Percentiles rank a stretch among this genome's conserved stretches.
phyloP scores from a whole-genome alignment of 2,888 invertebrate species.

The Lasioglossum leucozonium region DNA sequence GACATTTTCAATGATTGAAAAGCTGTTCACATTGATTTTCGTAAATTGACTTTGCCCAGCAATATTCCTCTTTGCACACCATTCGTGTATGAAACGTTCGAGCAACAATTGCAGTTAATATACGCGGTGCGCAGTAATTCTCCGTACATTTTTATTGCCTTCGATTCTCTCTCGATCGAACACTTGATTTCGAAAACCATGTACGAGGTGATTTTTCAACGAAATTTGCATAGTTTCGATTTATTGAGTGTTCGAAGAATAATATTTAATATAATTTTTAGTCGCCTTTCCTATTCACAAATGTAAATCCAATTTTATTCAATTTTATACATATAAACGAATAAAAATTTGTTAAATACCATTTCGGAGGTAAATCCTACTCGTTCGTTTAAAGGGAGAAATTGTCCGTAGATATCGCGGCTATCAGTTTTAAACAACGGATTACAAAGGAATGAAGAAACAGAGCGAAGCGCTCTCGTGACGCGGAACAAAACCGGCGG shows the following conservation, averaged over 20 bases:
- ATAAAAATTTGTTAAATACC: background rate
- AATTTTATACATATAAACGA: too few species aligned
- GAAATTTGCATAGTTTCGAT: too few species aligned
- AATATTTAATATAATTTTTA: too few species aligned
- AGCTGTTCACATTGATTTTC: too few species aligned
- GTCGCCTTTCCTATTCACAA: too few species aligned
- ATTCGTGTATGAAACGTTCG: too few species aligned
- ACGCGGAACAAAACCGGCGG: background rate
- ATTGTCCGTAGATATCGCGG: background rate
- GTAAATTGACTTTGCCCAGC: background rate
- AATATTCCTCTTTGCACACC: background rate
- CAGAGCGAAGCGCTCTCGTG: background rate
- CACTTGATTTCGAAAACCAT: background rate
- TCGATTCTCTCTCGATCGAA: background rate
- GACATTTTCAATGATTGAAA: too few species aligned
- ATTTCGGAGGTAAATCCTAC: background rate
- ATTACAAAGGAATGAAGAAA: conserved; percentile 1
- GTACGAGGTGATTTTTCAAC: background rate
- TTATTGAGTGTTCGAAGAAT: too few species aligned
- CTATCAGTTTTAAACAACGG: background rate
- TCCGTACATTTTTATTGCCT: background rate
- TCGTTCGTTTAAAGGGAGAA: background rate
- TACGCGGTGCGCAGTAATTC: too few species aligned
- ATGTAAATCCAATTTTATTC: too few species aligned
- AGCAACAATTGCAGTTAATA: background rate